Base-by-base conservation (phyloP, 2,113 vertebrate species). In the Lipophrys pholis region DNA sequence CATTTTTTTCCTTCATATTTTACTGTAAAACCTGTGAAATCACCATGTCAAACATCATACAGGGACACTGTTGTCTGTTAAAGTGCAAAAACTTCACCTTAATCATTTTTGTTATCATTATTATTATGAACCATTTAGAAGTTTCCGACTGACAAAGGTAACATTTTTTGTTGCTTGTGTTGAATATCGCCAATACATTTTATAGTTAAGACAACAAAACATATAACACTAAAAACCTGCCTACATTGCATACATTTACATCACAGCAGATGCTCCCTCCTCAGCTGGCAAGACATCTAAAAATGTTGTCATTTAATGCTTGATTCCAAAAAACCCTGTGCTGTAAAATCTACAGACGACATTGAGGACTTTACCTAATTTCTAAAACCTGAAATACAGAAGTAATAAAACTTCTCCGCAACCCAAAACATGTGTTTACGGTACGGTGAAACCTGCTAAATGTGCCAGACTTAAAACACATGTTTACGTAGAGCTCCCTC, bases 341-440 rank as follows among this genome's bases (percentile, higher is more conserved):
- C 68, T 80, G 67, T 83, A 87, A 89, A 87, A 80, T 74, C 77
- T 45, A 38, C 77, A 79, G 78, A 62, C 87, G 69, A 80, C 76
- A 87, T 87, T 87, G 84, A 81, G 53, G 65, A n/a, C 55, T 81
- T 77, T 74, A 67, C 83, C 87, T 90, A 90, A 91, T 92, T 92
- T 84, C 59, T 69, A 48, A 86, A 89, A 82, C 69, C 74, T 67
- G 68, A 80, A 85, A 74, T 59, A 69, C 53, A 73, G 69, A 36
- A 5, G 80, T 0, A 60, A 86, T 89, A 78, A 89, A 92, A 87
- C 64, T 69, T 80, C 71, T 46, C 78, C 14, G 8, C 68, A 73
- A 80, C 30, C 66, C 8, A 8, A 75, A 89, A 82, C 77, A 78
- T 48, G 69, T 89, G 89, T 86, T 85, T 87, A 82, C 76, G 45